Conservation (phyloP, 1,140 invertebrate species). For the Drosophila leontia region DNA sequence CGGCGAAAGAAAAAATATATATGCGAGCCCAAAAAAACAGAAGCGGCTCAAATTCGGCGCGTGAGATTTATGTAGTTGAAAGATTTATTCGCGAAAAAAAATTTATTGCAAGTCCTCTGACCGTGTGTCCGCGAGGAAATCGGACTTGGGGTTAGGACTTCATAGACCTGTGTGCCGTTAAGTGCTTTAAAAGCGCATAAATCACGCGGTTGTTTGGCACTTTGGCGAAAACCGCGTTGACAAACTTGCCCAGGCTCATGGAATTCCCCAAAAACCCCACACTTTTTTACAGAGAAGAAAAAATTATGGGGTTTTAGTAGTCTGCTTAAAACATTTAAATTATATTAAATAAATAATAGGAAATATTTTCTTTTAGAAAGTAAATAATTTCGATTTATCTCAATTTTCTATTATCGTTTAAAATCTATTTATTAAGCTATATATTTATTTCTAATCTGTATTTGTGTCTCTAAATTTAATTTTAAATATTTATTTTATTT, state of each 20-base stretch:
- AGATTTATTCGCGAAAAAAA: constrained; percentile 72
- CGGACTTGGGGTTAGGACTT: constrained; percentile 61
- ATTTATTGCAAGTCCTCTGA: constrained; percentile 64
- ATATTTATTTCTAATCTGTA: neutral
- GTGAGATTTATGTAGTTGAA: constrained; percentile 83
- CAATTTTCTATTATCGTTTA: too few relatives aligned
- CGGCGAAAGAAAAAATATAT: constrained; percentile 29
- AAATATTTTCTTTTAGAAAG: neutral
- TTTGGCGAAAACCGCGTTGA: constrained; percentile 68
- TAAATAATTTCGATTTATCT: neutral
- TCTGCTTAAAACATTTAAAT: fast-evolving
- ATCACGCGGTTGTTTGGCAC: constrained; percentile 77
- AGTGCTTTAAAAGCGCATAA: constrained; percentile 83
- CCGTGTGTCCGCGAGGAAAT: constrained; percentile 21
- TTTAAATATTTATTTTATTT: too few relatives aligned
- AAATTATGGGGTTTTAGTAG: neutral
- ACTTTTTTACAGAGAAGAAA: constrained; percentile 11
- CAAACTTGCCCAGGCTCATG: constrained; percentile 56
- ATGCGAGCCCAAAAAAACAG: constrained; percentile 15
- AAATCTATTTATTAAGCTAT: neutral
- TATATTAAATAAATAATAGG: neutral
- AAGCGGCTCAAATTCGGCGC: constrained; percentile 71
- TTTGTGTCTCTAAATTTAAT: neutral
- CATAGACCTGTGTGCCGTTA: constrained; percentile 76
- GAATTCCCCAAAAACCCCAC: constrained; percentile 14